Conservation (phyloP, 2,113 vertebrate genomes). For the Eulemur macaco region DNA sequence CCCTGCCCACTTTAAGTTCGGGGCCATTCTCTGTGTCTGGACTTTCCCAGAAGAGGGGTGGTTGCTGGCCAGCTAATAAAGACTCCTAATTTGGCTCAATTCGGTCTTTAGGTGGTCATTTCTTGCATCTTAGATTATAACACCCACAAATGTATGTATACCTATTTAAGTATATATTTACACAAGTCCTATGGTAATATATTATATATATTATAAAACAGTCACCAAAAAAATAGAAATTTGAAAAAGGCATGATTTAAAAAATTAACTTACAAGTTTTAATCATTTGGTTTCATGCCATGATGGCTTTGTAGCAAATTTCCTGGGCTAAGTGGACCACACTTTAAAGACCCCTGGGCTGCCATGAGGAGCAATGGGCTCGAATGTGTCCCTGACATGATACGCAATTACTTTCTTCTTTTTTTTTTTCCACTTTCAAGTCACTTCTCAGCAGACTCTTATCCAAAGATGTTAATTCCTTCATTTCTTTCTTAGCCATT, state of each 20-base stretch:
- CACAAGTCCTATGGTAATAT: background rate
- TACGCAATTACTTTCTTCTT: background rate
- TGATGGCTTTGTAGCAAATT: background rate
- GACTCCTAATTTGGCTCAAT: too few species aligned
- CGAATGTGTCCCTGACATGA: background rate
- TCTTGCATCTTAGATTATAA: too few species aligned
- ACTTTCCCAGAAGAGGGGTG: too few species aligned
- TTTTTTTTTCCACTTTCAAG: background rate
- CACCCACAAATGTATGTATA: background rate
- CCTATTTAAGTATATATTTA: background rate
- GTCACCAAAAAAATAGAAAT: background rate
- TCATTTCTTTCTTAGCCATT: constrained; percentile 61
- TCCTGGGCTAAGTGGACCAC: rapidly evolving
- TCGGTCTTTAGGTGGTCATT: too few species aligned
- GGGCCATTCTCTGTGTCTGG: too few species aligned
- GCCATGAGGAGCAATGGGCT: background rate
- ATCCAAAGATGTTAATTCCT: constrained; percentile 60
- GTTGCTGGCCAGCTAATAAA: too few species aligned
- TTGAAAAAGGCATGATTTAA: background rate
- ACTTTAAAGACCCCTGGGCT: background rate
- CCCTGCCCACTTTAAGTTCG: too few species aligned
- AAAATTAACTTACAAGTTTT: background rate
- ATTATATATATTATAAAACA: background rate
- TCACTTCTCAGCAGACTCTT: background rate
- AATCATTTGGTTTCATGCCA: background rate